Base-by-base conservation (phyloP, 2,113 vertebrate species). In the Xiphias gladius region DNA sequence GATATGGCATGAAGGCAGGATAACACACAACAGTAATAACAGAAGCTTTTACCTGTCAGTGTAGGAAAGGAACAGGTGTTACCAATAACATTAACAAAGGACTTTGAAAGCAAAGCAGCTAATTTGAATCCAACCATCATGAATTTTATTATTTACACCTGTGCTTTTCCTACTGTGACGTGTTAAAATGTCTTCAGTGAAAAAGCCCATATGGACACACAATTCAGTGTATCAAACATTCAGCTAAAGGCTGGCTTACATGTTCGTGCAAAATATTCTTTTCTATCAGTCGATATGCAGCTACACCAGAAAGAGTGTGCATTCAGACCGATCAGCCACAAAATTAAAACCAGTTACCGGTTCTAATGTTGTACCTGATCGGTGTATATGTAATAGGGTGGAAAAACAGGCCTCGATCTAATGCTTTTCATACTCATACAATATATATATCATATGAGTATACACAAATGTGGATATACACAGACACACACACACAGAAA, bases 401-500 rank as follows among this genome's bases (percentile, higher is more conserved):
- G 63, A 74, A 77, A 85, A 79, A 77, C 17, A 50, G 13, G 39
- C 62, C 13, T 46, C 52, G 63, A 28, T 54, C 54, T 64, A 22
- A 55, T 71, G 32, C 7, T 46, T 35, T 72, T 46, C 30, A 63
- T 41, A 63, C 43, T 28, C 61, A 50, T 59, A 76, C 24, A 70
- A 64, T n/a, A 79, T 71, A 41, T 79, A 86, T 52, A 73, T 70
- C 79, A 43, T 19, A 75, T 13, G 0, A 79, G 73, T 26, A 13
- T 54, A 64, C 24, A 81, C 43, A 52, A 63, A 11, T 19, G 37
- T 57, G 46, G 50, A 39, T 52, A 71, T 26, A 67, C 55, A 67
- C 73, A 55, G 1, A 37, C 46, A 46, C 43, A 73, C 62, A 76
- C 1, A 16, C 37, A 39, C 9, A 7, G 32, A 6, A 17, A 48